Evolutionary conservation across 2,797 vertebrate species (phyloP), one percentile per base, ranked within the genome.

Genomic region (Coracias cyanogaster): DNA sequence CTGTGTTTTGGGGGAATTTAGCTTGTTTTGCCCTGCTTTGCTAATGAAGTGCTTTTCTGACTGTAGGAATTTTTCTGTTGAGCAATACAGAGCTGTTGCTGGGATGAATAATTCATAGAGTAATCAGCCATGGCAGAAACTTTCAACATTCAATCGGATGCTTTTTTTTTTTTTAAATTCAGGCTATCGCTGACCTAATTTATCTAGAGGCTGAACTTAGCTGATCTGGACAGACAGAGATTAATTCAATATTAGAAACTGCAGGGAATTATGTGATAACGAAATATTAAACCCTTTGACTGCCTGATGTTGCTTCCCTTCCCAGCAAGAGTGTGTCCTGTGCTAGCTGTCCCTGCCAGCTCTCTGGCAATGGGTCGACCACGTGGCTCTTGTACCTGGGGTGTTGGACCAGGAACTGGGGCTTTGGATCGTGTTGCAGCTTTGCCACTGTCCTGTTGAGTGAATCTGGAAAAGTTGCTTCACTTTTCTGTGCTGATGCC

Each of bases 271-370:
- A 81, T 91, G 86, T 33, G 82, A 45, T 70, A 58, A 72, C 92
- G 85, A 78, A 93, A 82, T 77, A 76, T 65, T 79, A 90, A 94
- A 83, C 29, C 41, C 18, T 93, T 89, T 70, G 74, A 49, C 49
- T 2, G 4, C 45, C 52, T 2, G 3, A 14, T 48, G 21, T 45
- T 29, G 18, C 73, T 83, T 71, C 69, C 41, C 28, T 28, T 77
- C 55, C 39, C 64, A 58, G 46, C 0, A 0, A 19, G 51, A 16
- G 39, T 10, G 7, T 0, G 1, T 77, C 79, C 90, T 49, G 55
- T n/a, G 51, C 82, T 62, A 3, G 28, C 35, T 81, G 39, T 4
- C 64, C 87, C 67, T 1, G 3, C 3, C 13, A 1, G 26, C 74
- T 74, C 45, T 26, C 72, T 80, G 93, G 69, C 77, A 70, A 9